Conservation (phyloP, 30 jellyfish, hydroid and myxozoan genomes). For the Nemopilema nomurai region DNA sequence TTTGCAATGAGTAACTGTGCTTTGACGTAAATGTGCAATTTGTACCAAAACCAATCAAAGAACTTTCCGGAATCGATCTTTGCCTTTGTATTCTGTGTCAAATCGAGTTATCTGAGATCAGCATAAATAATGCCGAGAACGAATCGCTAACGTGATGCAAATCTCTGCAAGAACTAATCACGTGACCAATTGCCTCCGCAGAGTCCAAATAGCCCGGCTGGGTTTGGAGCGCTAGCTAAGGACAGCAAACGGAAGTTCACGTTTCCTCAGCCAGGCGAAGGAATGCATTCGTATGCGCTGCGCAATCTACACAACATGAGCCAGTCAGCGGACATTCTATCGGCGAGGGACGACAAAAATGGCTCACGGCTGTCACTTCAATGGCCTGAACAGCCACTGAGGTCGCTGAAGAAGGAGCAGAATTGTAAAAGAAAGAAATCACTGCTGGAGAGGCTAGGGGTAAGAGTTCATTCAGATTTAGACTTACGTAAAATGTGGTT, state of each 20-base stretch:
- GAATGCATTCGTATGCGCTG: slow-evolving; percentile 10
- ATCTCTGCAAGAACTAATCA: too few species aligned
- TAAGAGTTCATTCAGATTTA: not conserved
- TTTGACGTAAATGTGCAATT: too few species aligned
- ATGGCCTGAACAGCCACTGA: slow-evolving; percentile 44
- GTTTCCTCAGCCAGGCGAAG: slow-evolving; percentile 47
- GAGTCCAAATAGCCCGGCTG: slow-evolving; percentile 63
- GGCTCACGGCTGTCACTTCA: slow-evolving; percentile 35
- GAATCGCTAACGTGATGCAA: too few species aligned
- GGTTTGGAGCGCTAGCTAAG: not conserved
- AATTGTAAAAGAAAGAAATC: slow-evolving; percentile 59
- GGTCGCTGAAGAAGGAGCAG: slow-evolving; percentile 13
- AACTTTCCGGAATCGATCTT: too few species aligned
- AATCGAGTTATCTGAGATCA: too few species aligned
- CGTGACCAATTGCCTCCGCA: not conserved
- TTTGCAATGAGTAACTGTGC: not conserved
- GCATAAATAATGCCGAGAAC: too few species aligned
- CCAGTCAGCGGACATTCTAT: slow-evolving; percentile 22
- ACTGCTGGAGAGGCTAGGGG: slow-evolving; percentile 68
- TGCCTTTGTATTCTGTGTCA: too few species aligned
- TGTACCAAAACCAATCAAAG: too few species aligned
- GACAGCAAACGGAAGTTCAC: slow-evolving; percentile 35
- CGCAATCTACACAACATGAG: slow-evolving; percentile 19
- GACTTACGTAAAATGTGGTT: too few species aligned
- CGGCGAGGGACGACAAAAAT: slow-evolving; percentile 2